A percentile compares a stretch with the other conserved stretches of the same genome.
Conservation (phyloP, 2,113 vertebrate species). For the Columba janthina region DNA sequence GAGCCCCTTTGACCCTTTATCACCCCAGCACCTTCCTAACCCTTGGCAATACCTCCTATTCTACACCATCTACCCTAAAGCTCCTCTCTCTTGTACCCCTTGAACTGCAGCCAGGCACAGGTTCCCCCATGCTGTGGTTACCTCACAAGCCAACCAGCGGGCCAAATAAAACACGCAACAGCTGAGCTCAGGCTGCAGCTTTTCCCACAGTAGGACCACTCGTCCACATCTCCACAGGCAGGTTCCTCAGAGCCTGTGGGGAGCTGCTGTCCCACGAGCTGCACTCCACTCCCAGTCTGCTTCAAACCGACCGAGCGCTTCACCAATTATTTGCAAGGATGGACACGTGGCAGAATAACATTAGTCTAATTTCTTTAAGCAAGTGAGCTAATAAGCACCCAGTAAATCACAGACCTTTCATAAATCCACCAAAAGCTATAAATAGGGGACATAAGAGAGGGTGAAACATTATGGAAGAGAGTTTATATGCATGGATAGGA, state of each 20-base stretch:
- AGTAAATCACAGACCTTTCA: not conserved
- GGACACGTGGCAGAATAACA: not conserved
- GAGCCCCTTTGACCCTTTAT: not conserved
- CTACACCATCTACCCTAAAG: not conserved
- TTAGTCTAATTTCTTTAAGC: not conserved
- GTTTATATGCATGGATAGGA: not conserved
- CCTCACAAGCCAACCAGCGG: not conserved
- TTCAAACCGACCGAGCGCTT: not conserved
- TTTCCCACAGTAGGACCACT: not conserved
- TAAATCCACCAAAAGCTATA: not conserved
- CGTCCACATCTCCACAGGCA: not conserved
- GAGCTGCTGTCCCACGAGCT: not conserved
- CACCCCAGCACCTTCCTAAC: not conserved
- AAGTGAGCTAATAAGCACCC: not conserved
- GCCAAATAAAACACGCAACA: not conserved
- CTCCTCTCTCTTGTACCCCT: not conserved
- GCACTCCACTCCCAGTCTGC: not conserved
- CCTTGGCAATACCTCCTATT: not conserved
- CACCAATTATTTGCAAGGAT: not conserved
- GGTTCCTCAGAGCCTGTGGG: not conserved
- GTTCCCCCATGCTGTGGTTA: not conserved
- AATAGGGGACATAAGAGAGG: not conserved
- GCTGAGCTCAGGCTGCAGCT: not conserved
- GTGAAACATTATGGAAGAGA: not conserved
- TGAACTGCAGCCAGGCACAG: not conserved